Evolutionary conservation across 2,888 invertebrate genomes (phyloP), one percentile per base, ranked within the genome.

Genomic region (Agrilus mali): DNA sequence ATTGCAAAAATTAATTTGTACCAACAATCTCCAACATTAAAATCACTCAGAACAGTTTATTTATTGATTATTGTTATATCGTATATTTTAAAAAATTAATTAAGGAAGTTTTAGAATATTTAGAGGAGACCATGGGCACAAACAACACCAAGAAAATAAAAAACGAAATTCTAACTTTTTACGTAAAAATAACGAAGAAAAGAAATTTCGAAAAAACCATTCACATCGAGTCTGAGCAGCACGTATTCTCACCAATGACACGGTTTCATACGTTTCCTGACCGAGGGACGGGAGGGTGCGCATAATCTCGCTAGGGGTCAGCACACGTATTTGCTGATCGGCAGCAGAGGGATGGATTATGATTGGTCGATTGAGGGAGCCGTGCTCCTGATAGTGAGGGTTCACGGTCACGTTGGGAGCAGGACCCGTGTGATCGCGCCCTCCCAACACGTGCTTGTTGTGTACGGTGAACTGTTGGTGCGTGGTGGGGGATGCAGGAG

Each of bases 271-370:
- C 67, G 73, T 75, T 73, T 77, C 76, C 73, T 77, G 79, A 70
- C 80, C 80, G 70, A 86, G 79, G 69, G 84, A 83, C 68, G 87
- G 86, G 73, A 86, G 79, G 66, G 86, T 86, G 77, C 85, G 82
- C 86, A 86, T 86, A 70, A 87, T 86, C 79, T 87, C 86, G 60
- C 85, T 85, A 62, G 87, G 86, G 62, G 87, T 87, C 68, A 87
- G 78, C 71, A 86, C 86, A 69, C 86, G 80, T 70, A 86, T 86
- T 72, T 85, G 86, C 71, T 85, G 85, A 73, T 86, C 86, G 59
- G 72, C 70, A 54, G 73, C 64, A 33, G 52, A 38, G 36, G 49
- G 49, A 20, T 47, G 49, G 17, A 52, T 48, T 47, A 55, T 41
- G 42, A 49, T 42, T 47, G 50, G 50, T 37, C 48, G 48, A 41